phyloP scores from a whole-genome alignment of 2,113 vertebrate genomes.

The Rafetus swinhoei region DNA sequence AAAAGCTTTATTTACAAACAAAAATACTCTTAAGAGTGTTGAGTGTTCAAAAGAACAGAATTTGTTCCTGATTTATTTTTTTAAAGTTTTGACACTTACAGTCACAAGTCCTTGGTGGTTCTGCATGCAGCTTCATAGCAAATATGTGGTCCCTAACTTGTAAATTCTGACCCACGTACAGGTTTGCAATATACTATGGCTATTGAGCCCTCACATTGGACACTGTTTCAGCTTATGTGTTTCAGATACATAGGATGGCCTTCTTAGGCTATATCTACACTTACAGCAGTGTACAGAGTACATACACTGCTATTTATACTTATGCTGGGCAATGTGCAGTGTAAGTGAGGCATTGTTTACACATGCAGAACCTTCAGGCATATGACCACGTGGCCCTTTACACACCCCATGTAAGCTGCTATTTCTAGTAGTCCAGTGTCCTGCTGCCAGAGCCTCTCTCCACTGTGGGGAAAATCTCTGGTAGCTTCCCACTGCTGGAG shows the following conservation, averaged over 20 bases:
- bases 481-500: too few relatives aligned
- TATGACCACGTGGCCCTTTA: too few relatives aligned
- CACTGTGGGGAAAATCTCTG: too few relatives aligned
- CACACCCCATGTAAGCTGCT: too few relatives aligned
- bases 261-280: neutral
- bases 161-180: neutral
- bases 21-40: neutral
- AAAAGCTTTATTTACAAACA: neutral
- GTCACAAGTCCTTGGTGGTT: too few relatives aligned
- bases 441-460: too few relatives aligned
- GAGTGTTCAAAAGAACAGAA: neutral
- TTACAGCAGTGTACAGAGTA: too few relatives aligned
- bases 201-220: neutral
- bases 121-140: too few relatives aligned
- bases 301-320: too few relatives aligned
- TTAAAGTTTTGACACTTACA: too few relatives aligned
- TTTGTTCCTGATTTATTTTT: neutral
- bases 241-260: neutral
- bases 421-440: too few relatives aligned
- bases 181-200: neutral
- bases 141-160: neutral
- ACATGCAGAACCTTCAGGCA: too few relatives aligned
- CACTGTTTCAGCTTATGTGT: neutral
- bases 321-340: neutral
- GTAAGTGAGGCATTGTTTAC: neutral